Evolutionary conservation across 2,888 invertebrate species (phyloP).

Genomic region (Dicyrtoma fusca): DNA sequence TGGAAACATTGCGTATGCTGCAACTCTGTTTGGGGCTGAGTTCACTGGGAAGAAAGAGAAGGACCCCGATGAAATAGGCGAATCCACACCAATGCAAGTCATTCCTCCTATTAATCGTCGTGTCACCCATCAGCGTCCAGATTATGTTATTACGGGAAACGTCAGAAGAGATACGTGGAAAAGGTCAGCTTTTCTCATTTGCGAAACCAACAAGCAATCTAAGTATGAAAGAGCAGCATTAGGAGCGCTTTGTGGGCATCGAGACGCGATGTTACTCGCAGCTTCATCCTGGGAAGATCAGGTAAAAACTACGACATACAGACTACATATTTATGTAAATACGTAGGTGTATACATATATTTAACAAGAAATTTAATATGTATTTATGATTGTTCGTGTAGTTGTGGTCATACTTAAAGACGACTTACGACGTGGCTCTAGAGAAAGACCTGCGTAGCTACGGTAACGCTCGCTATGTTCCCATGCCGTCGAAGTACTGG

Average conservation of each 20-base stretch:
- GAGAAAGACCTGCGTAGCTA: slow-evolving; percentile 43
- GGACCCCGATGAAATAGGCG: slow-evolving; percentile 26
- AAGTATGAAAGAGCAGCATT: slow-evolving; percentile 50
- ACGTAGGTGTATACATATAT: no score
- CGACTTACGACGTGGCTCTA: slow-evolving; percentile 41
- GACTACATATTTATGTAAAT: no score
- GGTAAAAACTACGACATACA: slow-evolving; percentile 39
- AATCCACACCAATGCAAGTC: slow-evolving; percentile 10
- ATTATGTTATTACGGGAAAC: slow-evolving; percentile 44
- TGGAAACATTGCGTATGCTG: slow-evolving; percentile 48
- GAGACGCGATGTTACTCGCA: slow-evolving; percentile 48
- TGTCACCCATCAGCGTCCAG: slow-evolving; percentile 32
- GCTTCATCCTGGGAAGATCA: slow-evolving; percentile 53
- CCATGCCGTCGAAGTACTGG: slow-evolving; percentile 50
- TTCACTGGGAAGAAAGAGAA: slow-evolving; percentile 38
- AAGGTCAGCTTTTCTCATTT: slow-evolving; percentile 46
- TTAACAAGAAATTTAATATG: slow-evolving; percentile 1
- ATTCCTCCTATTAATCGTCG: slow-evolving; percentile 37
- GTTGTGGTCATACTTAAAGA: slow-evolving; percentile 51
- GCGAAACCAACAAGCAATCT: slow-evolving; percentile 48
- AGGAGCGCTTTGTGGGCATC: slow-evolving; percentile 50
- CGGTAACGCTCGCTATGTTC: slow-evolving; percentile 34
- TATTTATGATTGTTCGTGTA: slow-evolving; percentile 20
- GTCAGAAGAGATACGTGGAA: slow-evolving; percentile 50
- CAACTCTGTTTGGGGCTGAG: slow-evolving; percentile 40